Evolutionary conservation across 1,140 invertebrate genomes (phyloP).

Genomic region (Choristoneura fumiferana): DNA sequence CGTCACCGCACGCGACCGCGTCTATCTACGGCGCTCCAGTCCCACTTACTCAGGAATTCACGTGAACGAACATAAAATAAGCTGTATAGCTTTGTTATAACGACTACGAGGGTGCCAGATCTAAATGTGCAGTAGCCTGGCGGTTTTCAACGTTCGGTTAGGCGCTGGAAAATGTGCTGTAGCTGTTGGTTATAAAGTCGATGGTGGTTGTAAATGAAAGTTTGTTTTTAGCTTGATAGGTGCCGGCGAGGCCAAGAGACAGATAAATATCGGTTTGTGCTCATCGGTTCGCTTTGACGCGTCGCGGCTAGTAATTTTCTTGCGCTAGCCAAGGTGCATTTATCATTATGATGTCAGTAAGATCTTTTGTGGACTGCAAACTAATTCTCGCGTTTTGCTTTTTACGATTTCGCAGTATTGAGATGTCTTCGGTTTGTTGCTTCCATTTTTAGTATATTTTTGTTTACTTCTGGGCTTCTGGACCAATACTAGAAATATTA

Average conservation of each 20-base stretch:
- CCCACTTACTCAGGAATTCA: not conserved
- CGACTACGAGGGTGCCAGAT: not conserved
- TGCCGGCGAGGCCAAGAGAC: constrained; percentile 54
- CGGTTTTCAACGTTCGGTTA: not conserved
- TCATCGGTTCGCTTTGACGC: constrained; percentile 45
- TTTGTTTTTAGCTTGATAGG: constrained; percentile 39
- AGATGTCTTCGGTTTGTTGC: not conserved
- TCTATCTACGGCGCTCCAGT: constrained; percentile 4
- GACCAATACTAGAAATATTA: no score
- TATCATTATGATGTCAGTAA: constrained; percentile 13
- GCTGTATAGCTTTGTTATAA: not conserved
- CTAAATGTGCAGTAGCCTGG: constrained; percentile 8
- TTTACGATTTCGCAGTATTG: not conserved
- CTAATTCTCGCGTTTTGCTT: not conserved
- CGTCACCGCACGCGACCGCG: not conserved
- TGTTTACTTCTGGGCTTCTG: no score
- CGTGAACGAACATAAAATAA: not conserved
- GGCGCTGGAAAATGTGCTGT: constrained; percentile 20
- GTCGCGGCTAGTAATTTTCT: constrained; percentile 47
- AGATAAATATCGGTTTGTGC: constrained; percentile 59
- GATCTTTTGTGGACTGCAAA: constrained; percentile 3
- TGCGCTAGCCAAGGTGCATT: constrained; percentile 18
- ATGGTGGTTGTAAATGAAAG: constrained; percentile 23
- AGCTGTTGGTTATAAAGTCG: constrained; percentile 15
- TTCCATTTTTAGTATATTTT: no score